Conservation (phyloP, 1,140 invertebrate genomes). For the Nymphalis io region DNA sequence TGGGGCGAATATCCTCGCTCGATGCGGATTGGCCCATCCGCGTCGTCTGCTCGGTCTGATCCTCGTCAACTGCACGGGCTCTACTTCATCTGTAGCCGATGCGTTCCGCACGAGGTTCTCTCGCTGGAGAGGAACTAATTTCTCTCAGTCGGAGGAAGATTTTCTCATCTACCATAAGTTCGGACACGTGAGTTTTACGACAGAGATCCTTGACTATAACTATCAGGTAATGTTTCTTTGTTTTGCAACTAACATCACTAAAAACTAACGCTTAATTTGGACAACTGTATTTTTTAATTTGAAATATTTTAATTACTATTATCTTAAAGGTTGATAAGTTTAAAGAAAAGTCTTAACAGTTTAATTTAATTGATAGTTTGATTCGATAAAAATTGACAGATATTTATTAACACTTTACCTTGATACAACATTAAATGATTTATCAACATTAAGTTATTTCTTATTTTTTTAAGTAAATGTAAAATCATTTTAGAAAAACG, state of each 20-base stretch:
- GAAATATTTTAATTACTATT: too few relatives aligned
- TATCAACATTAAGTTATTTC: too few relatives aligned
- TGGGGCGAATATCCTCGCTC: slow-evolving; percentile 92
- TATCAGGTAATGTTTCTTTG: slow-evolving; percentile 67
- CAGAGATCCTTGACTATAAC: slow-evolving; percentile 51
- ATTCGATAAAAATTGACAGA: too few relatives aligned
- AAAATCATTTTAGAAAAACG: not conserved
- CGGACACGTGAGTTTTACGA: slow-evolving; percentile 88
- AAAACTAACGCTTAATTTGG: slow-evolving; percentile 6
- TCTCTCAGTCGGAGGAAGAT: slow-evolving; percentile 90
- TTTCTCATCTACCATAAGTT: slow-evolving; percentile 95
- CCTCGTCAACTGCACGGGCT: slow-evolving; percentile 93
- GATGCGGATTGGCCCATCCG: slow-evolving; percentile 91
- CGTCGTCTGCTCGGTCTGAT: slow-evolving; percentile 87
- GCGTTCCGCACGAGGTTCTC: slow-evolving; percentile 93
- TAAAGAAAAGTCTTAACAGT: too few relatives aligned
- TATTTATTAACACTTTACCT: too few relatives aligned
- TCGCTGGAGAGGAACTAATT: slow-evolving; percentile 86
- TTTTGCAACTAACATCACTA: slow-evolving; percentile 49
- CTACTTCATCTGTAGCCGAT: slow-evolving; percentile 92
- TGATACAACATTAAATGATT: too few relatives aligned
- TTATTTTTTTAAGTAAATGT: too few relatives aligned
- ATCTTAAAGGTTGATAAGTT: too few relatives aligned
- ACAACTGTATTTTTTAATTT: slow-evolving; percentile 6
- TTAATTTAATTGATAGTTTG: not conserved